Base-by-base conservation (phyloP, 2,888 invertebrate genomes). In the Phlogophora meticulosa region DNA sequence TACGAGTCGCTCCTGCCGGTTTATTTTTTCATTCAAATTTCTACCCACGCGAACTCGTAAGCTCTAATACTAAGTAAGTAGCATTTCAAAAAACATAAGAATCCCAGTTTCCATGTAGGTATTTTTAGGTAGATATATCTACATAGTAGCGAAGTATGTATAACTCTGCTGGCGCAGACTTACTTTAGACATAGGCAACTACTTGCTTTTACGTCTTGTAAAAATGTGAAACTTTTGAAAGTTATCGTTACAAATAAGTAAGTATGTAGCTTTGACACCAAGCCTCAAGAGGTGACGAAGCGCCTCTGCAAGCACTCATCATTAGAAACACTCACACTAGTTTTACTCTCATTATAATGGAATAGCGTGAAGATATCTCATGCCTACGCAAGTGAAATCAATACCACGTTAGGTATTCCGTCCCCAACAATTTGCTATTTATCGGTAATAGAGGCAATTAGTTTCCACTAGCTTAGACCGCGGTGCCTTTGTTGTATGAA, bases 371-470 rank as follows among this genome's bases (percentile, higher is more conserved):
- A 72, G 28, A 77, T 72, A 72, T 55, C 55, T 76, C 69, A 75
- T 74, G 56, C n/a, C 40, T 67, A 52, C 10, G 46, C 48, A 57
- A 77, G 78, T 75, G 78, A 75, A 75, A 75, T 78, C 73, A 65
- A 77, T 75, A 72, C 40, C 32, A 40, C 45, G 65, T 49, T 72
- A 49, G 52, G 28, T 57, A 72, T 74, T 60, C 56, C n/a, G 64
- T 56, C 59, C 34, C 64, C 59, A 70, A 38, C 51, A 32, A 61
- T 60, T 69, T 61, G 34, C 51, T 59, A 15, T 70, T 70, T 62
- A 61, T 63, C 55, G 28, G 17, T 53, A 55, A 70, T 38, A 32
- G 45, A 58, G 40, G 45, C 40, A 51, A 57, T 66, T 55, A 40
- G 24, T 43, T 57, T 57, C 45, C 32, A 43, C 15, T 17, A 45